Percentiles rank a stretch among this genome's conserved stretches.
phyloP scores from a whole-genome alignment of 1,140 invertebrate species.

The Cecropterus lyciades region DNA sequence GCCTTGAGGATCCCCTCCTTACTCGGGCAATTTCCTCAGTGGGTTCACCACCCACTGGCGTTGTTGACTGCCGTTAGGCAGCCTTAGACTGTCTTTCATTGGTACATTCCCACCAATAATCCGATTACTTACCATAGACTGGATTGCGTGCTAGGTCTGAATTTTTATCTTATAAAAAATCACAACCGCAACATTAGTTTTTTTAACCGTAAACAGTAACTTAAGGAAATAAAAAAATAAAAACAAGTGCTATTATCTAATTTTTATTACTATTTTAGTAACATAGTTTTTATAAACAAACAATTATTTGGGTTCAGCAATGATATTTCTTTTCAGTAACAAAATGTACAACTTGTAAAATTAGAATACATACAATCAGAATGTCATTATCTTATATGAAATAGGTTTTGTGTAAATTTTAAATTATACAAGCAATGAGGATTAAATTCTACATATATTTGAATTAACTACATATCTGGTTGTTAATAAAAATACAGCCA shows the following conservation, averaged over 20 bases:
- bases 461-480: constrained; percentile 32
- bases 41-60: too few species aligned
- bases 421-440: background rate
- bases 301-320: constrained; percentile 33
- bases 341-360: constrained; percentile 13
- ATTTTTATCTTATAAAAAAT: too few species aligned
- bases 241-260: constrained; percentile 42
- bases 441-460: constrained; percentile 37
- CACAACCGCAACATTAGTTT: too few species aligned
- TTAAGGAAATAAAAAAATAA: too few species aligned
- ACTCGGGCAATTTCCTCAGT: too few species aligned
- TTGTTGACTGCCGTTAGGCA: too few species aligned
- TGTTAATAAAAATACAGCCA: too few species aligned
- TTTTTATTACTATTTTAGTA: constrained; percentile 41
- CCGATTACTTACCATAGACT: too few species aligned
- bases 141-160: too few species aligned
- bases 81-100: too few species aligned
- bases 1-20: too few species aligned
- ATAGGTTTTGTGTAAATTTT: constrained; percentile 15
- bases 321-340: constrained; percentile 1
- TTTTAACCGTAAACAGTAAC: constrained; percentile 5
- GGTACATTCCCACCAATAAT: too few species aligned
- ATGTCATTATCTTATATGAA: constrained; percentile 21
- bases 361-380: constrained; percentile 16
- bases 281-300: constrained; percentile 7